Conservation (phyloP, 2,113 vertebrate species). For the Indicator maculatus region DNA sequence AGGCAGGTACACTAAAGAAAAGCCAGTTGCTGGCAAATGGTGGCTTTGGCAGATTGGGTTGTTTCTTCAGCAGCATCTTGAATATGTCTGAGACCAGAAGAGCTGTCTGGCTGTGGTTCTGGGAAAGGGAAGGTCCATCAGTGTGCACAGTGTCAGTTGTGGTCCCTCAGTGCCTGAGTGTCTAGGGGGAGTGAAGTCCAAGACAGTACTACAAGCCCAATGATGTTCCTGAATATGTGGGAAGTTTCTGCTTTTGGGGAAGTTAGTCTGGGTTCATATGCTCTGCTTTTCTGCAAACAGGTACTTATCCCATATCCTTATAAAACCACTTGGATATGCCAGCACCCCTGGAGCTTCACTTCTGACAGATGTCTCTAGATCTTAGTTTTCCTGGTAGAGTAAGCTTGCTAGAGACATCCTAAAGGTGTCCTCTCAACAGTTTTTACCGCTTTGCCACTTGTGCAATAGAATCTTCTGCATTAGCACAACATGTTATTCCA, state of each 20-base stretch:
- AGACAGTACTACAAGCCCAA: neutral
- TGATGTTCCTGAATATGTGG: neutral
- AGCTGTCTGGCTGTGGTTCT: neutral
- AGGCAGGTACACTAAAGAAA: neutral
- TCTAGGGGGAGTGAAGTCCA: neutral
- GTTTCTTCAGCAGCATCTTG: neutral
- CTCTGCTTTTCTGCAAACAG: neutral
- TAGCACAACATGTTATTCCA: neutral
- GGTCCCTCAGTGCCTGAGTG: neutral
- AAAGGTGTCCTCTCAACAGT: neutral
- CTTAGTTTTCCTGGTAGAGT: neutral
- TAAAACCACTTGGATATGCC: neutral
- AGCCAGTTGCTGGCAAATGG: neutral
- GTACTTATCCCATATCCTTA: neutral
- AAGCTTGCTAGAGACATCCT: neutral
- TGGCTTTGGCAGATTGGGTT: neutral
- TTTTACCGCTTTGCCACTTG: slow-evolving; percentile 4
- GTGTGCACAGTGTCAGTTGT: fast-evolving
- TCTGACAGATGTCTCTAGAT: neutral
- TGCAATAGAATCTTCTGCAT: neutral
- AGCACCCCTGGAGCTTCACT: neutral
- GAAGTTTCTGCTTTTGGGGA: neutral
- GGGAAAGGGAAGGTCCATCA: neutral
- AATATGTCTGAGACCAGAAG: neutral
- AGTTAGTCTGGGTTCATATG: neutral